phyloP scores from a whole-genome alignment of 2,888 invertebrate genomes.

The Anoplius nigerrimus region DNA sequence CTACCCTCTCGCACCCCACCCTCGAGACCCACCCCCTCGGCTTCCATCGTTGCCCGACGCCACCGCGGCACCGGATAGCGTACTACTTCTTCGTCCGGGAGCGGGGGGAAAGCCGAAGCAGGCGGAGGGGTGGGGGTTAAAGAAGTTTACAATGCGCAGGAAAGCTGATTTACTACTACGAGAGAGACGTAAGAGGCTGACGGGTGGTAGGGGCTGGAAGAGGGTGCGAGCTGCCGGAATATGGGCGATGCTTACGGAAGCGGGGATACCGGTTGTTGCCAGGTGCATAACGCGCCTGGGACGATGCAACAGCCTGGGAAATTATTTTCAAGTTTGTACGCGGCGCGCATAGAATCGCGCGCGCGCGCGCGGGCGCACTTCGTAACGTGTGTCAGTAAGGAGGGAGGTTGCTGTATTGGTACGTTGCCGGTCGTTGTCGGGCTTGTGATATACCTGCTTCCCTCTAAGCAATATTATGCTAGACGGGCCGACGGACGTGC shows the following conservation, averaged over 20 bases:
- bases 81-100: background rate
- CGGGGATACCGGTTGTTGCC: background rate
- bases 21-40: background rate
- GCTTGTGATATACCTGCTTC: too few relatives aligned
- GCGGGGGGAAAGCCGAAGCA: background rate
- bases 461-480: too few relatives aligned
- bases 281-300: slow-evolving; percentile 9
- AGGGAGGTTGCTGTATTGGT: too few relatives aligned
- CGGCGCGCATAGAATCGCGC: background rate
- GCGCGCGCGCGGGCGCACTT: too few relatives aligned
- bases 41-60: background rate
- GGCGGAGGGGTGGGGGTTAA: slow-evolving; percentile 8
- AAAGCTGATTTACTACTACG: slow-evolving; percentile 40
- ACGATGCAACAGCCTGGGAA: slow-evolving; percentile 14
- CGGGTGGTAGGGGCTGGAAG: background rate
- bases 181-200: background rate
- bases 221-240: background rate
- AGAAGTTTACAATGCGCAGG: slow-evolving; percentile 32
- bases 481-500: too few relatives aligned
- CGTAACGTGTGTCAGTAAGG: too few relatives aligned
- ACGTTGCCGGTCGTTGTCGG: too few relatives aligned
- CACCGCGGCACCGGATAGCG: background rate
- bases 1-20: background rate
- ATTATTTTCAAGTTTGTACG: slow-evolving; percentile 36
- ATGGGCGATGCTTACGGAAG: background rate